Percentiles rank a stretch among this genome's conserved stretches.
These are phyloP conservation scores for Sapayoa aenigma DNA, from an alignment of 2,113 vertebrate species.

Conservation along the genomic window DNA sequence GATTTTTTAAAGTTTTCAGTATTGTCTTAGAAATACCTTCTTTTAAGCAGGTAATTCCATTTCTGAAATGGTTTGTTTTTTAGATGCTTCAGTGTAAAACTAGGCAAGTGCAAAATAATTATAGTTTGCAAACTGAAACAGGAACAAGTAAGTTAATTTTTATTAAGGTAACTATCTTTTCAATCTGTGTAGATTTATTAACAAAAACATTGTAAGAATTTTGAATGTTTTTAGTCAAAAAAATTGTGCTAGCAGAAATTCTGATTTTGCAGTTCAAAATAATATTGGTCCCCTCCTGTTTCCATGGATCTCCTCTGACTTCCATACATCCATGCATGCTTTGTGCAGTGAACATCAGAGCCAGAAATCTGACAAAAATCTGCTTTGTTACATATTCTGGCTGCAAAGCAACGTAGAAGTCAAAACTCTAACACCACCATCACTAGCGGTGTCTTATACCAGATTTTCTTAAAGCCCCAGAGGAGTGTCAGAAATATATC, in stretches of 20 bases:
- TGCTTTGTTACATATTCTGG: neutral
- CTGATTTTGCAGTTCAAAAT: neutral
- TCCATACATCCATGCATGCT: accelerated
- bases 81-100: neutral
- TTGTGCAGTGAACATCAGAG: neutral
- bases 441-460: neutral
- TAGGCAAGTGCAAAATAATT: neutral
- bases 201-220: neutral
- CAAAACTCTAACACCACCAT: neutral
- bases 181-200: neutral
- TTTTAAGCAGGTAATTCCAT: neutral
- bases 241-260: neutral
- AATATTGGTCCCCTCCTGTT: neutral
- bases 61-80: neutral
- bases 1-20: neutral
- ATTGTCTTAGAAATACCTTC: neutral
- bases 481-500: neutral
- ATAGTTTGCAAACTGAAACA: neutral
- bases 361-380: neutral
- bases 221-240: neutral
- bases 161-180: neutral
- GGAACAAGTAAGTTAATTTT: neutral
- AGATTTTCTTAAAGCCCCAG: neutral
- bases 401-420: neutral
- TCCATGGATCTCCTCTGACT: neutral